Conservation (phyloP, 2,797 vertebrate species). For the Danio aesculapii region DNA sequence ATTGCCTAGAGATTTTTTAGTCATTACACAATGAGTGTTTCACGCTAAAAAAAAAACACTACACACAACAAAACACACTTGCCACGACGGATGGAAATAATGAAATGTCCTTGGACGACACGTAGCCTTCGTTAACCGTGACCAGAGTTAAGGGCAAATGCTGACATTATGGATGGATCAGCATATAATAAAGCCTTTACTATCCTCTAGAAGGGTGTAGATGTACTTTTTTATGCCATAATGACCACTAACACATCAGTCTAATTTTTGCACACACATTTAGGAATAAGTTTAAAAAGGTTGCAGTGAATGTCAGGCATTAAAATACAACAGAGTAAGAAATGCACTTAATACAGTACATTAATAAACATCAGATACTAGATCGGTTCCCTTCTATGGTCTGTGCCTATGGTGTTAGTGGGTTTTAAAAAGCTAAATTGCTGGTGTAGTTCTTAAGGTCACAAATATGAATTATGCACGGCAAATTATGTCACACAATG, state of each 20-base stretch:
- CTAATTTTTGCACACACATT: too few species aligned
- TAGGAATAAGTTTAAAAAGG: not conserved
- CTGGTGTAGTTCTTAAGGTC: not conserved
- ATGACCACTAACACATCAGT: too few species aligned
- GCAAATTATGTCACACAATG: not conserved
- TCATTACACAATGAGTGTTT: conserved; percentile 70
- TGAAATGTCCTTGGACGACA: conserved; percentile 67
- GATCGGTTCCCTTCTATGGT: not conserved
- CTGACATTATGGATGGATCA: conserved; percentile 40
- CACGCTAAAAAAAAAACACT: conserved; percentile 60
- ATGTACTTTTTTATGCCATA: not conserved
- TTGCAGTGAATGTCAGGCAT: conserved; percentile 6
- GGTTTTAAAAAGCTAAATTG: not conserved
- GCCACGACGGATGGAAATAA: conserved; percentile 73
- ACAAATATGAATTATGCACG: conserved; percentile 18
- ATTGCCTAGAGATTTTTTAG: conserved; percentile 78
- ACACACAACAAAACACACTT: conserved; percentile 73
- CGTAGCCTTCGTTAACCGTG: conserved; percentile 57
- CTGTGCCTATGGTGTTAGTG: not conserved
- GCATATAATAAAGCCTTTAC: conserved; percentile 28
- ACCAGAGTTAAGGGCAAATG: conserved; percentile 57
- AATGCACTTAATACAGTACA: not conserved
- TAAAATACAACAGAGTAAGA: not conserved
- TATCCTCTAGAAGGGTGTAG: not conserved
- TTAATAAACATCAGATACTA: conserved; percentile 7